Base-by-base conservation (phyloP, 2,797 vertebrate species). In the Dallia pectoralis region DNA sequence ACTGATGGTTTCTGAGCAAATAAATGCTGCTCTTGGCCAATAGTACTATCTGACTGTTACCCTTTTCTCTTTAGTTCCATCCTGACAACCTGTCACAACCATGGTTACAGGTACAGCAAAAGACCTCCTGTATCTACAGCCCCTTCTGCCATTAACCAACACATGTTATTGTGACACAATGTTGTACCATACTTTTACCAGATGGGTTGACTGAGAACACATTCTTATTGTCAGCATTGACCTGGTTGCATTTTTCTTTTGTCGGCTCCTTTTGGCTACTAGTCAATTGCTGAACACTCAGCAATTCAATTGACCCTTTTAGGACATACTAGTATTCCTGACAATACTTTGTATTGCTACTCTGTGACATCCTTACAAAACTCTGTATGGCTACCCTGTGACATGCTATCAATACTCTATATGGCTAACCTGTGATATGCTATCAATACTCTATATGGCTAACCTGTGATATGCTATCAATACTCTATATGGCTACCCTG, bases 21-120 rank as follows among this genome's bases (percentile, higher is more conserved):
- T n/a, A 22, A 9, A n/a, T 56, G 22, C 25, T 44, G n/a, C 29
- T 53, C 12, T 47, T 53, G 25, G 47, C 19, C 29, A 27, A 19
- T 25, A 15, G 9, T 36, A 44, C 48, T 33, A 51, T 70, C 72
- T 74, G 44, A 70, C 62, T 72, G 16, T 80, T 40, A 15, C 62
- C 51, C 40, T 76, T 79, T 69, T 76, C 61, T 79, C 70, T 32
- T 76, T 76, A 81, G 78, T 67, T 70, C 44, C 67, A 77, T 4
- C 40, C 66, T 59, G 67, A 69, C 53, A 59, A 59, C 64, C 71
- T 30, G 44, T 47, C 19, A 36, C 32, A 67, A 66, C 48, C 73
- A 83, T 82, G 80, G 77, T 79, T 49, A 73, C 78, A 82, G 84
- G 77, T 82, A 79, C 72, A 74, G 30, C 16, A 40, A 63, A 12